Evolutionary conservation across 2,888 invertebrate genomes (phyloP), one percentile per base, ranked within the genome.

Genomic region (Lissocephala sabroskyi): DNA sequence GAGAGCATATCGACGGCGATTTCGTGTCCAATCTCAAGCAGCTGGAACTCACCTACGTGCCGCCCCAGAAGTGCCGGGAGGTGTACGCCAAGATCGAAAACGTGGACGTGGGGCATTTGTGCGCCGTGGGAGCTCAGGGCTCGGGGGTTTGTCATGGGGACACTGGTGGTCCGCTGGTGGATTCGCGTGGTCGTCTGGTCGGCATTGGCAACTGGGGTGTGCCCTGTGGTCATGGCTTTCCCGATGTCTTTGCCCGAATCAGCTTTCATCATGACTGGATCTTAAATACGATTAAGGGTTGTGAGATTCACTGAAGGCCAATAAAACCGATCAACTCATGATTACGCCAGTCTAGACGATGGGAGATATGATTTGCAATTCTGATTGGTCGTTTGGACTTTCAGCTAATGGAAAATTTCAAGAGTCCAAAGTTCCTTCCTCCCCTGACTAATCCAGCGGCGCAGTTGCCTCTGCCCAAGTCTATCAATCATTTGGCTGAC

Each of bases 91-190:
- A 63, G 7, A 81, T 79, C 6, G 81, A 84, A 37, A 85, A 85
- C 1, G 86, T 89, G 0, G 88, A 86, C 59, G 78, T 86, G 16
- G 86, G 88, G 0, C 88, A 89, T 61, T 82, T 89, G 17, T 89
- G 89, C 56, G 87, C 89, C 1, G 75, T 87, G 11, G 62, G 78
- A 0, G 85, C 84, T 0, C 82, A 85, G 19, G 79, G 81, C 0
- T 85, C 86, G 51, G 89, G 89, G 0, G 87, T 75, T 26, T 82
- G 81, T 33, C 74, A 79, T 50, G 80, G 83, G 2, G 84, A 84
- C 48, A 71, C 74, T 10, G 84, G 85, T 7, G 82, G 81, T 3
- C 82, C 84, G 0, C 45, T 84, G 32, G 78, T 82, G 2, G 66
- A 77, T 17, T 46, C 62, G 6, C 41, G 68, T 11, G 80, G 78